phyloP scores from a whole-genome alignment of 2,888 invertebrate species.

The Timema podura region DNA sequence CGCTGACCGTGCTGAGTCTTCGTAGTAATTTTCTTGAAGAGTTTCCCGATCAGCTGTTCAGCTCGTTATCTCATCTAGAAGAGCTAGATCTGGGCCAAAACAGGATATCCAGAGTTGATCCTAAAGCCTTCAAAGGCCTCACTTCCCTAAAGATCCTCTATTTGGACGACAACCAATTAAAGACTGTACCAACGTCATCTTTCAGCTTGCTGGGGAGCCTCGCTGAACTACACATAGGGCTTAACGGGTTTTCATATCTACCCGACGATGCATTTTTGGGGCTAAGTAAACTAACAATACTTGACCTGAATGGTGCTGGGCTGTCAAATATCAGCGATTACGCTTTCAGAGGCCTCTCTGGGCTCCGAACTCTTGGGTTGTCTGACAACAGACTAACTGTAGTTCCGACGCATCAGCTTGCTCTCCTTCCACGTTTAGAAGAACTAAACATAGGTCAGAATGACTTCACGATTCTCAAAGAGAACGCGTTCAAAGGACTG shows the following conservation, averaged over 20 bases:
- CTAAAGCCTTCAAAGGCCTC: conserved; percentile 71
- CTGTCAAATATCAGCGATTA: conserved; percentile 71
- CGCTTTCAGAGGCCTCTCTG: conserved; percentile 67
- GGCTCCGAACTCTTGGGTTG: conserved; percentile 70
- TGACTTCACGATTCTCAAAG: conserved; percentile 64
- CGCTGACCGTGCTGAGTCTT: conserved; percentile 74
- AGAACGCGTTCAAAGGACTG: conserved; percentile 69
- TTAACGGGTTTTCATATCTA: conserved; percentile 73
- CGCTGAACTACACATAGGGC: conserved; percentile 79
- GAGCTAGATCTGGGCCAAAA: conserved; percentile 84
- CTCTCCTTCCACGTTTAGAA: conserved; percentile 68
- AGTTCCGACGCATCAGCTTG: conserved; percentile 72
- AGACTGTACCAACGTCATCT: conserved; percentile 68
- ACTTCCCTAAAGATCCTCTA: conserved; percentile 73
- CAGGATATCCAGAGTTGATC: conserved; percentile 74
- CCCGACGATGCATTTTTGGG: conserved; percentile 73
- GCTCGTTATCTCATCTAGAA: conserved; percentile 69
- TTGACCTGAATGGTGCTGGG: conserved; percentile 78
- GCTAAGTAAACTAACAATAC: conserved; percentile 65
- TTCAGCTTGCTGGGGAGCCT: conserved; percentile 70
- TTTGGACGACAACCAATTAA: conserved; percentile 79
- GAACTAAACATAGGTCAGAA: conserved; percentile 80
- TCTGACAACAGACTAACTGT: conserved; percentile 72
- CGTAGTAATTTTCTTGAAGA: conserved; percentile 78
- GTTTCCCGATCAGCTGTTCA: conserved; percentile 68